Percentiles rank a stretch among this genome's conserved stretches.
Conservation (phyloP, 2,113 vertebrate species). For the Bagarius yarrelli region DNA sequence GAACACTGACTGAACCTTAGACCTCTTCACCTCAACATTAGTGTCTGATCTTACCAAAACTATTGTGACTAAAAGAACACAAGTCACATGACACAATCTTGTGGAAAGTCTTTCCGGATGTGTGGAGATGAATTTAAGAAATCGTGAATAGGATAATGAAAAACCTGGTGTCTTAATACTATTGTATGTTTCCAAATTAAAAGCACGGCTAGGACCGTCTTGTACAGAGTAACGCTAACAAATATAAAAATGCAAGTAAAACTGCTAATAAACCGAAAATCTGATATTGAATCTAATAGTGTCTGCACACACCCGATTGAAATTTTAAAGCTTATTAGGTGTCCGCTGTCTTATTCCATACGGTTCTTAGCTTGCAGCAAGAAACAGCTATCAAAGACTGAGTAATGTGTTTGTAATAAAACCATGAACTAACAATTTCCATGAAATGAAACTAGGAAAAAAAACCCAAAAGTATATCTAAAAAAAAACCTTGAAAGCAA, state of each 20-base stretch:
- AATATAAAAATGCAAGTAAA: background rate
- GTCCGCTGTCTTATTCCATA: background rate
- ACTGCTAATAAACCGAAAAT: background rate
- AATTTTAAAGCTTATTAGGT: slow-evolving; percentile 4
- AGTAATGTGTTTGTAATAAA: background rate
- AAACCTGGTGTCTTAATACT: too few relatives aligned
- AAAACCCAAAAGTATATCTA: background rate
- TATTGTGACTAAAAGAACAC: too few relatives aligned
- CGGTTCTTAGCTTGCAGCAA: background rate
- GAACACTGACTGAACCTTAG: too few relatives aligned
- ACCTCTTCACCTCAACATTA: too few relatives aligned
- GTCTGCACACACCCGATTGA: background rate
- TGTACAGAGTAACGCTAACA: background rate
- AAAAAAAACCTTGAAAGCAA: background rate
- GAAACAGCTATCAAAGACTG: background rate
- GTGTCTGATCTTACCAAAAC: too few relatives aligned
- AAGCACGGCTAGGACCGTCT: too few relatives aligned
- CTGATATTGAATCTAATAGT: background rate
- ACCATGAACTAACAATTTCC: background rate
- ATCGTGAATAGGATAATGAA: too few relatives aligned
- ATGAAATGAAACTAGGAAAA: background rate
- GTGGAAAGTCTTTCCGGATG: too few relatives aligned
- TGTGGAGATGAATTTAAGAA: too few relatives aligned
- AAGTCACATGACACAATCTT: too few relatives aligned
- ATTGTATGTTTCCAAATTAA: too few relatives aligned